Evolutionary conservation across 2,888 invertebrate genomes (phyloP), one percentile per base, ranked within the genome.

Genomic region (Limnephilus rhombicus): DNA sequence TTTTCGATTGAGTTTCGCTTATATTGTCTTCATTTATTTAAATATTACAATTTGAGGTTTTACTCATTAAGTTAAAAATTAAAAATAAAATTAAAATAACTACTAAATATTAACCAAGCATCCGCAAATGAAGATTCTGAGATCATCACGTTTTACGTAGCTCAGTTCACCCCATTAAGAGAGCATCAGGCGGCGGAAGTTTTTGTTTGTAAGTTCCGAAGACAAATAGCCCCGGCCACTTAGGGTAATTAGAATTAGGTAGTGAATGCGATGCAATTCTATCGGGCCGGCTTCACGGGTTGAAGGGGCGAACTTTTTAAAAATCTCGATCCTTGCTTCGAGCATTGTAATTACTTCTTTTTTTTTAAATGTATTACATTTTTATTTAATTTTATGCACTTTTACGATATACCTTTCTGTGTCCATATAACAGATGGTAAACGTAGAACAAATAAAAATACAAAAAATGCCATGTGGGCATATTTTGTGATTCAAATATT

Each of bases 211-310:
- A 89, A 31, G 86, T 86, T 86, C 45, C 29, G n/a, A 86, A 93
- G 92, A 92, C 91, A 93, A 93, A 93, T 93, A 92, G 93, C 89
- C n/a, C 90, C 90, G 82, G 88, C 93, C 93, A 93, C 93, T 93
- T 92, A 92, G 91, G 53, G 90, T 93, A 93, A 93, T 93, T 93
- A 45, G 45, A 45, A 45, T 45, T 45, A 12, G 45, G 45, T 45
- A 93, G 92, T 37, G 24, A 31, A 37, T 68, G 68, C 68, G 68
- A 68, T 68, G 24, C 68, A 68, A 68, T 24, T 9, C 68, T 68
- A 24, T 68, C 68, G 4, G 24, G 68, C 68, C 7, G 24, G 24
- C 82, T 68, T 68, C 24, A 24, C 68, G 7, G n/a, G 11, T 24
- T 24, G 68, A 68, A 7, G n/a, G 24, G 9, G 24, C 24, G n/a